Evolutionary conservation across 53 echinoderm and acorn worm genomes (phyloP).

Genomic region (Luidia sarsii): DNA sequence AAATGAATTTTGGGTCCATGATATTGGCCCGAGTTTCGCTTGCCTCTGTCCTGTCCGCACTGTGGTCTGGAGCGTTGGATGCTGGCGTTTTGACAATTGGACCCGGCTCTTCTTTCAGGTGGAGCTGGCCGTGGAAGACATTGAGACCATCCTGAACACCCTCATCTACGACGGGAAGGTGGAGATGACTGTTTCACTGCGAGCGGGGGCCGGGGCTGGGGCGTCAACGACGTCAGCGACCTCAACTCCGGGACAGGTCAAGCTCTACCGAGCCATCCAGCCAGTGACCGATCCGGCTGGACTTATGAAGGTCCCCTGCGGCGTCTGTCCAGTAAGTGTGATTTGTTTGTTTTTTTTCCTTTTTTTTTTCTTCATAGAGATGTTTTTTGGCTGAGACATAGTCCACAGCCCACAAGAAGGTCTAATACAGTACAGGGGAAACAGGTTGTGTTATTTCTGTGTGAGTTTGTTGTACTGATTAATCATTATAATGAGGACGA

Average conservation of each 20-base stretch:
- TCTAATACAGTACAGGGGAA: no score
- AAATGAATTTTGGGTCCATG: no score
- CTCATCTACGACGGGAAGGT: slow-evolving; percentile 97
- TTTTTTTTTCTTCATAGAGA: not conserved
- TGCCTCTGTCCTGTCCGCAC: no score
- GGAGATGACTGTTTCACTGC: slow-evolving; percentile 82
- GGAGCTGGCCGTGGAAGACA: slow-evolving; percentile 92
- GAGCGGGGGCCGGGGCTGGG: slow-evolving; percentile 47
- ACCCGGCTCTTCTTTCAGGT: no score
- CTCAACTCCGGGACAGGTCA: slow-evolving; percentile 63
- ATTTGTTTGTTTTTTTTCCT: not conserved
- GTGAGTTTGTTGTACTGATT: no score
- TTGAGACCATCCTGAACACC: slow-evolving; percentile 89
- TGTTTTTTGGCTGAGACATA: not conserved
- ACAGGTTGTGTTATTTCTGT: no score
- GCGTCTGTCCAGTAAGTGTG: slow-evolving; percentile 92
- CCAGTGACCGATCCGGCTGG: slow-evolving; percentile 83
- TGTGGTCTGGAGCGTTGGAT: no score
- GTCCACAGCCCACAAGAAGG: no score
- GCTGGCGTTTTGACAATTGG: no score
- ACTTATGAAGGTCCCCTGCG: slow-evolving; percentile 94
- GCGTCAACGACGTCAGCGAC: slow-evolving; percentile 50
- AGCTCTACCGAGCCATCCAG: slow-evolving; percentile 85
- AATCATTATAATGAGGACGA: no score
- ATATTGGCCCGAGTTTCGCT: no score